A percentile compares a stretch with the other conserved stretches of the same genome.
phyloP scores from a whole-genome alignment of 2,113 vertebrate species.

The Sardina pilchardus region DNA sequence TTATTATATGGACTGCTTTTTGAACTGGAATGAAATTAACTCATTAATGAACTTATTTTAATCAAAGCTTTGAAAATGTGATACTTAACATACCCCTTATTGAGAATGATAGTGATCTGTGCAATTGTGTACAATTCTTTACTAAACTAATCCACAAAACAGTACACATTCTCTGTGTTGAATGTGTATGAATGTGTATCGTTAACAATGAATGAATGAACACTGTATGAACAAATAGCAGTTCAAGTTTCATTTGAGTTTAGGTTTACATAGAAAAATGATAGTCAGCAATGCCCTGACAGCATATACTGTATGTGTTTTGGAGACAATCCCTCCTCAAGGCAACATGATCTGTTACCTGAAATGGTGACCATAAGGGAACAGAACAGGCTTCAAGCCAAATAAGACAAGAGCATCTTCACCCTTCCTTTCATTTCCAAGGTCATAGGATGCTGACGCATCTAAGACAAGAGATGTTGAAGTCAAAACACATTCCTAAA shows the following conservation, averaged over 20 bases:
- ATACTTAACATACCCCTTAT: too few relatives aligned
- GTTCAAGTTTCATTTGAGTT: neutral
- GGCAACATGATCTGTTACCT: slow-evolving; percentile 5
- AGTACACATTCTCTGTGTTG: neutral
- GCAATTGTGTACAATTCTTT: too few relatives aligned
- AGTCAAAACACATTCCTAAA: neutral
- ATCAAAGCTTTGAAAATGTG: too few relatives aligned
- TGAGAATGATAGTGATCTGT: too few relatives aligned
- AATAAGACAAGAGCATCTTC: neutral
- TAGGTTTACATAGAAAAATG: slow-evolving; percentile 1
- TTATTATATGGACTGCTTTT: too few relatives aligned
- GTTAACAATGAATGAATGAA: neutral
- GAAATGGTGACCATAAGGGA: neutral
- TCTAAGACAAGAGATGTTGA: neutral
- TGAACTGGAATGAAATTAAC: too few relatives aligned
- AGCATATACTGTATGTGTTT: neutral
- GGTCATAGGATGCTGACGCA: slow-evolving; percentile 7
- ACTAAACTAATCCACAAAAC: too few relatives aligned
- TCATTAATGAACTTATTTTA: too few relatives aligned
- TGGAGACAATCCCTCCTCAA: neutral
- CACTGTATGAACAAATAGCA: neutral
- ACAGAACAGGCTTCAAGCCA: slow-evolving; percentile 18
- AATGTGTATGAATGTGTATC: neutral
- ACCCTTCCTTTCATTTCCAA: neutral
- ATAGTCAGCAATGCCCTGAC: neutral